Percentiles rank a stretch among this genome's conserved stretches.
phyloP scores from a whole-genome alignment of 2,888 invertebrate genomes.

The Micoletzkya japonica region DNA sequence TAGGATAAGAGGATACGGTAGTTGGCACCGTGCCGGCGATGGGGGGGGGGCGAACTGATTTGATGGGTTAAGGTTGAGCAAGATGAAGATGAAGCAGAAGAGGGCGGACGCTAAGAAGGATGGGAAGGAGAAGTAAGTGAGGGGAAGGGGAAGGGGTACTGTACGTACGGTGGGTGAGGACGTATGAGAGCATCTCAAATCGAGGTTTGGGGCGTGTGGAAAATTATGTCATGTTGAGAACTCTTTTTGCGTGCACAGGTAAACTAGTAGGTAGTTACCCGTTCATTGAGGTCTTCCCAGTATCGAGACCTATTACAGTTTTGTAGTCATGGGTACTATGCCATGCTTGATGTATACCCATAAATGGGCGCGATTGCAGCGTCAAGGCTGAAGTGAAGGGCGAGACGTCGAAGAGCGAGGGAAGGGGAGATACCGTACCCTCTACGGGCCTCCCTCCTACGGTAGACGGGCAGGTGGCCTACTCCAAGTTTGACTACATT shows the following conservation, averaged over 20 bases:
- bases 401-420: conserved; percentile 29
- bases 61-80: conserved; percentile 34
- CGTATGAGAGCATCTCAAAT: too few relatives aligned
- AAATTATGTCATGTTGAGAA: too few relatives aligned
- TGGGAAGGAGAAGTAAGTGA: conserved; percentile 14
- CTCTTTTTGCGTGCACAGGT: too few relatives aligned
- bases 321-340: too few relatives aligned
- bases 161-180: conserved; percentile 1
- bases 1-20: not conserved
- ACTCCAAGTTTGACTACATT: conserved; percentile 38
- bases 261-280: too few relatives aligned
- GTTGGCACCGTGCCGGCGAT: not conserved
- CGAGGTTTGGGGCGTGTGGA: conserved; percentile 33
- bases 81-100: conserved; percentile 46
- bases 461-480: conserved; percentile 34
- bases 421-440: too few relatives aligned
- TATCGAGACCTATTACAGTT: too few relatives aligned
- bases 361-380: conserved; percentile 12
- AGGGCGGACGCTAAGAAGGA: conserved; percentile 40
- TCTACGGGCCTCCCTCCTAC: conserved; percentile 19
- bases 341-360: too few relatives aligned
- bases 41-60: not conserved
- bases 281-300: too few relatives aligned
- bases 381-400: conserved; percentile 10
- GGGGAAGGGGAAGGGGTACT: not conserved